A percentile compares a stretch with the other conserved stretches of the same genome.
phyloP scores from a whole-genome alignment of 2,797 vertebrate species.

The Spinus olivaceus region DNA sequence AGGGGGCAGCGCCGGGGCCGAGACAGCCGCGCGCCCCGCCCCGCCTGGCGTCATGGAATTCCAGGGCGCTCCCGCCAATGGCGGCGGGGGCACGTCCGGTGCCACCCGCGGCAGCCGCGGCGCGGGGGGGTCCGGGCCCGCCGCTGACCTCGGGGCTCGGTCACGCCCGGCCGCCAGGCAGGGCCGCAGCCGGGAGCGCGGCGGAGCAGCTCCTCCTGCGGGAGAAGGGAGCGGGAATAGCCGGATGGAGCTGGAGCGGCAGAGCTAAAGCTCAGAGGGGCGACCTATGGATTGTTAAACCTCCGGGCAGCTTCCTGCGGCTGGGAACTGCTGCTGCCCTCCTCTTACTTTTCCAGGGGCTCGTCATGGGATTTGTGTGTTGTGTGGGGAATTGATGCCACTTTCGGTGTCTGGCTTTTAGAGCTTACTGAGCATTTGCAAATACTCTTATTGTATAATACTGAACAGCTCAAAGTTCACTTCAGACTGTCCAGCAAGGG shows the following conservation, averaged over 20 bases:
- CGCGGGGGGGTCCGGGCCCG: background rate
- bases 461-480: background rate
- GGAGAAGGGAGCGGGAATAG: background rate
- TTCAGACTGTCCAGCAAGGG: background rate
- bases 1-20: background rate
- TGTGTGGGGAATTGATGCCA: background rate
- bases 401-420: accelerated
- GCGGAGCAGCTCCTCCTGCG: background rate
- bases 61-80: background rate
- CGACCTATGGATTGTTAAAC: accelerated
- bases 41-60: conserved; percentile 23
- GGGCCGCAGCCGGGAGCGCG: background rate
- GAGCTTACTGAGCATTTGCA: background rate
- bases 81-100: background rate
- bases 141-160: background rate
- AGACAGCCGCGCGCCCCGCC: background rate
- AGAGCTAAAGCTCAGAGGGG: accelerated
- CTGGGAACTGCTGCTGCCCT: background rate
- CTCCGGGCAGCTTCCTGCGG: background rate
- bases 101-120: background rate
- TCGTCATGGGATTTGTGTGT: accelerated
- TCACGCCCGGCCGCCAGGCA: background rate
- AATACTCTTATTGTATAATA: too few relatives aligned
- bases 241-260: background rate
- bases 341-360: background rate